These are phyloP conservation scores for Parnassius apollo DNA, from an alignment of 2,888 invertebrate genomes.

Conservation along the genomic window DNA sequence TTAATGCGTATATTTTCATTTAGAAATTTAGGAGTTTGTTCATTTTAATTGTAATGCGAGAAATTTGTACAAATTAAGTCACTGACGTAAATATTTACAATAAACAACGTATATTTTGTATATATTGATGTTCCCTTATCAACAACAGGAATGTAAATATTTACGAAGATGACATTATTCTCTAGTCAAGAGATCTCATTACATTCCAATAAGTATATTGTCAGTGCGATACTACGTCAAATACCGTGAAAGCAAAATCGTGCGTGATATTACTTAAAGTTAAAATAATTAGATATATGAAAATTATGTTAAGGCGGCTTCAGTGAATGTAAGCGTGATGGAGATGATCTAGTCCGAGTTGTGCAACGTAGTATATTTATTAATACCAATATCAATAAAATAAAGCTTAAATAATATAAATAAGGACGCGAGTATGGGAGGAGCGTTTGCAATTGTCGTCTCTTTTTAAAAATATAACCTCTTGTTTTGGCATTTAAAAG, in stretches of 20 bases:
- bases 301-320: conserved; percentile 54
- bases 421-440: conserved; percentile 2
- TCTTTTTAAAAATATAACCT: neutral
- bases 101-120: no score
- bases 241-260: conserved; percentile 45
- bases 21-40: no score
- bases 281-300: conserved; percentile 45
- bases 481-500: neutral
- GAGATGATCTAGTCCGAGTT: conserved; percentile 56
- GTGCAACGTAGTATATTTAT: conserved; percentile 45
- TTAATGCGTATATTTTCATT: no score
- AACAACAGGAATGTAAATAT: neutral
- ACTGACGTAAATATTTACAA: neutral
- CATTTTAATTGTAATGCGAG: no score
- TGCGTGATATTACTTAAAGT: conserved; percentile 72
- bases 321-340: conserved; percentile 41
- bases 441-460: neutral
- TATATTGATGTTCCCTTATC: neutral
- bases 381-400: conserved; percentile 26
- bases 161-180: conserved; percentile 4
- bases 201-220: conserved; percentile 38
- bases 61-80: conserved; percentile 16
- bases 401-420: conserved; percentile 22
- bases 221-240: conserved; percentile 26
- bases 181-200: conserved; percentile 47